Percentiles rank a stretch among this genome's conserved stretches.
phyloP scores from a whole-genome alignment of 2,888 invertebrate species.

The Nycteola revayana region DNA sequence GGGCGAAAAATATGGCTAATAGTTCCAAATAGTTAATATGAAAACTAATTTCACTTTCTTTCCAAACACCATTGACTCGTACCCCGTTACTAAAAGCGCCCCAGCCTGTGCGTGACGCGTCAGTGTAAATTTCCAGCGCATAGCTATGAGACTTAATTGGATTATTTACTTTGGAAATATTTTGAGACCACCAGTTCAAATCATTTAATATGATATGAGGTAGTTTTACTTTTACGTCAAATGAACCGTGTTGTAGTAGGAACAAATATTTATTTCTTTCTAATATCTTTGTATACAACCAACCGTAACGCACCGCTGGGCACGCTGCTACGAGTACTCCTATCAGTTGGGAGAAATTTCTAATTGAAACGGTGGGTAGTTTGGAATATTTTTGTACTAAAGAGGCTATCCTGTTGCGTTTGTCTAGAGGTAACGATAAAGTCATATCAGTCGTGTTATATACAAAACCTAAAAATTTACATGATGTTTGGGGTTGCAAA shows the following conservation, averaged over 20 bases:
- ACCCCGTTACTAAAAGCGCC: background rate
- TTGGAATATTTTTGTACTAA: background rate
- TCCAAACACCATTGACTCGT: constrained; percentile 5
- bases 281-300: constrained; percentile 4
- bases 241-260: background rate
- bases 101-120: constrained; percentile 4
- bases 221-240: background rate
- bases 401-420: background rate
- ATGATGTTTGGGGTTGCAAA: constrained; percentile 1
- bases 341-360: constrained; percentile 1
- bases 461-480: constrained; percentile 7
- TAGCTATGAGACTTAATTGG: background rate
- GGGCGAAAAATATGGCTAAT: constrained; percentile 1
- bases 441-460: constrained; percentile 2
- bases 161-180: background rate
- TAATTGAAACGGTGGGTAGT: background rate
- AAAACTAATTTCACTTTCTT: constrained; percentile 1
- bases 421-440: constrained; percentile 2
- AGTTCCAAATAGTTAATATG: constrained; percentile 14
- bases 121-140: constrained; percentile 3
- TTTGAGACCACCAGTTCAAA: background rate
- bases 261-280: constrained; percentile 2
- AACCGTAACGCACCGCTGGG: constrained; percentile 5
- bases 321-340: constrained; percentile 3
- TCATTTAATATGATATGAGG: background rate